Evolutionary conservation across 2,888 invertebrate species (phyloP).

Genomic region (Oscheius sp.): DNA sequence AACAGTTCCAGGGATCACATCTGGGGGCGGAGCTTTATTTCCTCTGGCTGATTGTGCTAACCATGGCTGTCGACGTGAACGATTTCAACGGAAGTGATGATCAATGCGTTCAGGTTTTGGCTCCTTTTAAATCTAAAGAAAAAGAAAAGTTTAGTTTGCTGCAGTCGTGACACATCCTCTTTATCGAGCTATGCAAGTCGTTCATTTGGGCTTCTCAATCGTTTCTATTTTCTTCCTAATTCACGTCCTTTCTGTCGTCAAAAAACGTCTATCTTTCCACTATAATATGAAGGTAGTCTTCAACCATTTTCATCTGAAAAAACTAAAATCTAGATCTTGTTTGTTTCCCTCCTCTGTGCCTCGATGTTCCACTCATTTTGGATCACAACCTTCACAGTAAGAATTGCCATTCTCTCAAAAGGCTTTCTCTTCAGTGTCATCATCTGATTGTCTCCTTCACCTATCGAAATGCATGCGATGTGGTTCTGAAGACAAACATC

Average conservation of each 20-base stretch:
- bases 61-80: not conserved
- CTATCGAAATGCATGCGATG: constrained; percentile 17
- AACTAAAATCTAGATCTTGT: constrained; percentile 9
- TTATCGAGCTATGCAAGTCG: constrained; percentile 9
- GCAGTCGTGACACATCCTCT: constrained; percentile 1
- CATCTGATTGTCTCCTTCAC: constrained; percentile 21
- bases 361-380: constrained; percentile 10
- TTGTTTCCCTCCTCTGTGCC: constrained; percentile 13
- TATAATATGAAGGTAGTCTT: constrained; percentile 17
- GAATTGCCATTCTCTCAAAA: too few relatives aligned
- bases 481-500: not conserved
- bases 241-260: not conserved
- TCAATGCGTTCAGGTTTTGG: not conserved
- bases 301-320: not conserved
- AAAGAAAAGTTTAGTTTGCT: constrained; percentile 5
- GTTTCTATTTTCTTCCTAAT: not conserved
- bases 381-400: constrained; percentile 9
- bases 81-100: not conserved
- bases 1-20: too few relatives aligned
- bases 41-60: not conserved
- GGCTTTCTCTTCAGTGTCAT: constrained; percentile 1
- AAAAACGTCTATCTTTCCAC: not conserved
- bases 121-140: not conserved
- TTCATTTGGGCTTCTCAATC: not conserved
- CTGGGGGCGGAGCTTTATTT: too few relatives aligned